phyloP scores from a whole-genome alignment of 2,113 vertebrate genomes.

The Prunella fulvescens region DNA sequence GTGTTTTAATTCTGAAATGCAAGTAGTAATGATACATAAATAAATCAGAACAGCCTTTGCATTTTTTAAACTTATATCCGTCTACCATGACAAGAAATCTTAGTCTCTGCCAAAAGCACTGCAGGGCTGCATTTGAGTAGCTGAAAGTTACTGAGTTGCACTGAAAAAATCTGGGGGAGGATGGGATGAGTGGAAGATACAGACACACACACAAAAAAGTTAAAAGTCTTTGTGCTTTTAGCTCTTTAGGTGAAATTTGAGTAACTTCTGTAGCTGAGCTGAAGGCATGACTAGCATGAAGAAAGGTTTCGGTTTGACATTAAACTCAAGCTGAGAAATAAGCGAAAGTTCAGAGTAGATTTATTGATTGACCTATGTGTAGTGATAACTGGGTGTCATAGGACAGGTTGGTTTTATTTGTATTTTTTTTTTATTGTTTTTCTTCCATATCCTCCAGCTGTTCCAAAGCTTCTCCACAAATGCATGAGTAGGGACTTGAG shows the following conservation, averaged over 20 bases:
- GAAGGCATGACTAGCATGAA: background rate
- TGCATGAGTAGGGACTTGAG: background rate
- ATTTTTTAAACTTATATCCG: background rate
- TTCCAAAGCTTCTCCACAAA: background rate
- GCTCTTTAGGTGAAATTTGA: background rate
- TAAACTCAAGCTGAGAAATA: background rate
- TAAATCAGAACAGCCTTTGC: background rate
- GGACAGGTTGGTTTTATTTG: background rate
- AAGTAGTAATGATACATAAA: background rate
- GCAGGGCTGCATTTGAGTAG: background rate
- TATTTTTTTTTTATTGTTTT: background rate
- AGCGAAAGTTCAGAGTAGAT: background rate
- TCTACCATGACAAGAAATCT: background rate
- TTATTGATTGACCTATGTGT: background rate
- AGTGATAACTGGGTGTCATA: background rate
- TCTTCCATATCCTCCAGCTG: background rate
- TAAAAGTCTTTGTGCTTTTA: background rate
- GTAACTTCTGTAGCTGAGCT: background rate
- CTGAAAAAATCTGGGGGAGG: background rate
- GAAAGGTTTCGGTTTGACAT: background rate
- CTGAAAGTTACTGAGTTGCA: background rate
- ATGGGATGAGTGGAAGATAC: background rate
- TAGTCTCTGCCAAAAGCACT: background rate
- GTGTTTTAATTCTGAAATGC: background rate
- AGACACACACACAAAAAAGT: background rate